phyloP scores from a whole-genome alignment of 2,888 invertebrate species.

The Caenorhabditis drosophilae region DNA sequence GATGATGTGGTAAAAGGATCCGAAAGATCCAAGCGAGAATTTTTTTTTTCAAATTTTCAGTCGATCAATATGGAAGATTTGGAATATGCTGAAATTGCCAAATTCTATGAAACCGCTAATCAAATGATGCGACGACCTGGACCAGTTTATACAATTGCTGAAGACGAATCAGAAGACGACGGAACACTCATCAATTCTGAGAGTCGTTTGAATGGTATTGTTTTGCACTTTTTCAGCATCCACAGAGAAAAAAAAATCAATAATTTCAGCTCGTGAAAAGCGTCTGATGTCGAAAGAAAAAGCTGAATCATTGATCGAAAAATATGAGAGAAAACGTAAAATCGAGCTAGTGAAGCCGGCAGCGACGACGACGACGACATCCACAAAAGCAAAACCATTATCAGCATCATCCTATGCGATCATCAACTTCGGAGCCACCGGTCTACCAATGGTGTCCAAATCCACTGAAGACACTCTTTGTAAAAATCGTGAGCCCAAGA shows the following conservation, averaged over 20 bases:
- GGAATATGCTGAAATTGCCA: slow-evolving; percentile 35
- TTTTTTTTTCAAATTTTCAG: slow-evolving; percentile 10
- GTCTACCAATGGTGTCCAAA: background rate
- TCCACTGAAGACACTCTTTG: slow-evolving; percentile 11
- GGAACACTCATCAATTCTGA: slow-evolving; percentile 51
- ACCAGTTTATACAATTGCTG: slow-evolving; percentile 69
- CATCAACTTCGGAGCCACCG: slow-evolving; percentile 16
- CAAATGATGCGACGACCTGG: slow-evolving; percentile 60
- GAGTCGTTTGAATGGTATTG: slow-evolving; percentile 47
- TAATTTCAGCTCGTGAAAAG: slow-evolving; percentile 46
- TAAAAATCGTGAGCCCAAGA: slow-evolving; percentile 4
- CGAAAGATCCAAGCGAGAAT: background rate
- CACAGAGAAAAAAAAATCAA: background rate
- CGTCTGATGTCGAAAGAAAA: slow-evolving; percentile 18
- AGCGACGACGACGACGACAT: slow-evolving; percentile 5
- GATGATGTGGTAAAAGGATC: slow-evolving; percentile 50
- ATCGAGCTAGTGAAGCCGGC: slow-evolving; percentile 7
- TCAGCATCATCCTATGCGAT: no score
- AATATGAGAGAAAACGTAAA: slow-evolving; percentile 26
- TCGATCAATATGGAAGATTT: slow-evolving; percentile 57
- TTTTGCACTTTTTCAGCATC: background rate
- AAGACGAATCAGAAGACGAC: slow-evolving; percentile 66
- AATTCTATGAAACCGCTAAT: slow-evolving; percentile 33
- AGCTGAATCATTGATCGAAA: slow-evolving; percentile 31
- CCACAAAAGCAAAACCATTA: no score